Conservation (phyloP, 2,113 vertebrate species). For the Cyrtonyx montezumae region DNA sequence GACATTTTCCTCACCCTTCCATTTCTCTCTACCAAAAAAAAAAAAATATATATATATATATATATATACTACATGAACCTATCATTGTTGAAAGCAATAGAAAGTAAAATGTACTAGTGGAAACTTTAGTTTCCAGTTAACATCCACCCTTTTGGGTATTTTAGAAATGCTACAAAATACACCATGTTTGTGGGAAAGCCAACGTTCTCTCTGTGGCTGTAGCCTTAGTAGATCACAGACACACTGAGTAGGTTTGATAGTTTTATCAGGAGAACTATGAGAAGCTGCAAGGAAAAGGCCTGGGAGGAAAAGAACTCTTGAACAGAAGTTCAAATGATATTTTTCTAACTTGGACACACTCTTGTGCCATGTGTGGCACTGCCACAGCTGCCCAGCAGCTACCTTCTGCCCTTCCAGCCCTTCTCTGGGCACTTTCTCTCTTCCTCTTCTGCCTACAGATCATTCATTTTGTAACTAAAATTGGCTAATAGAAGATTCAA, state of each 20-base stretch:
- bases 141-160: background rate
- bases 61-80: background rate
- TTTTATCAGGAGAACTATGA: background rate
- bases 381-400: background rate
- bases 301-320: background rate
- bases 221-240: background rate
- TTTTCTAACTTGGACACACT: background rate
- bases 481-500: accelerated
- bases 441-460: background rate
- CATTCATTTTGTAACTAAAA: background rate
- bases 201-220: background rate
- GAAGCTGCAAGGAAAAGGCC: background rate
- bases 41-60: background rate
- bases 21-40: background rate
- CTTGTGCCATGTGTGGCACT: background rate
- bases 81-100: background rate
- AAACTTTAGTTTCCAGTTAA: conserved; percentile 1
- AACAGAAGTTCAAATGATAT: background rate
- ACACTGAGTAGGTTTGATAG: background rate
- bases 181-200: background rate
- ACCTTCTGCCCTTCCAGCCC: background rate
- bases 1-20: accelerated
- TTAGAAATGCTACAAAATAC: background rate
- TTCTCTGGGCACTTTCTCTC: background rate
- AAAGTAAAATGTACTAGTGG: background rate